These are phyloP conservation scores for Lonchura striata DNA, from an alignment of 2,113 vertebrate species.

Conservation along the genomic window DNA sequence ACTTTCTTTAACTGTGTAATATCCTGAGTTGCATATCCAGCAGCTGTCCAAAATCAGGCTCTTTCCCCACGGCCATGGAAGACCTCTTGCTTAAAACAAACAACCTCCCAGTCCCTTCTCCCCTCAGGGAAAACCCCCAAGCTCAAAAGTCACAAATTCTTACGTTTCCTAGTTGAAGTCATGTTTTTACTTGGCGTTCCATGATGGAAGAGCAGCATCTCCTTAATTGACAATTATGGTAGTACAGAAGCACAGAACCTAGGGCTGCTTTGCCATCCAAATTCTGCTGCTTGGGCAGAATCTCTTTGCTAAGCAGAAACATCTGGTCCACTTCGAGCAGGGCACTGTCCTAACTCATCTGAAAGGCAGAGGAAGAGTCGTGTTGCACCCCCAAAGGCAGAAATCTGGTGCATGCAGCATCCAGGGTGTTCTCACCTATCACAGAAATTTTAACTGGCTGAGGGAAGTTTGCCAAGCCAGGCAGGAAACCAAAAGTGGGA, in stretches of 20 bases:
- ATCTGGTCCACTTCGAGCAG: constrained; percentile 50
- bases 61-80: not conserved
- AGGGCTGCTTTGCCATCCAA: constrained; percentile 40
- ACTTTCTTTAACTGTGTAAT: not conserved
- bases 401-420: constrained; percentile 15
- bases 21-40: not conserved
- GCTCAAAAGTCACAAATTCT: not conserved
- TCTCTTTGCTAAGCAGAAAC: constrained; percentile 36
- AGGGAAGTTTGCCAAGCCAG: not conserved
- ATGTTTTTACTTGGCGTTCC: not conserved
- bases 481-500: not conserved
- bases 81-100: not conserved
- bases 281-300: constrained; percentile 34
- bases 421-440: not conserved
- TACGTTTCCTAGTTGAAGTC: not conserved
- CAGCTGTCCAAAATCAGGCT: not conserved
- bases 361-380: constrained; percentile 52
- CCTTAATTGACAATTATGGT: constrained; percentile 16
- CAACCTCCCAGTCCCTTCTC: not conserved
- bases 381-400: constrained; percentile 29
- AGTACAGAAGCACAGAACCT: not conserved
- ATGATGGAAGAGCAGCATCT: not conserved
- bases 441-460: not conserved
- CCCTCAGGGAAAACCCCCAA: not conserved
- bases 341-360: not conserved